These are phyloP conservation scores for Neogale vison DNA, from an alignment of 2,113 vertebrate species.

Conservation along the genomic window DNA sequence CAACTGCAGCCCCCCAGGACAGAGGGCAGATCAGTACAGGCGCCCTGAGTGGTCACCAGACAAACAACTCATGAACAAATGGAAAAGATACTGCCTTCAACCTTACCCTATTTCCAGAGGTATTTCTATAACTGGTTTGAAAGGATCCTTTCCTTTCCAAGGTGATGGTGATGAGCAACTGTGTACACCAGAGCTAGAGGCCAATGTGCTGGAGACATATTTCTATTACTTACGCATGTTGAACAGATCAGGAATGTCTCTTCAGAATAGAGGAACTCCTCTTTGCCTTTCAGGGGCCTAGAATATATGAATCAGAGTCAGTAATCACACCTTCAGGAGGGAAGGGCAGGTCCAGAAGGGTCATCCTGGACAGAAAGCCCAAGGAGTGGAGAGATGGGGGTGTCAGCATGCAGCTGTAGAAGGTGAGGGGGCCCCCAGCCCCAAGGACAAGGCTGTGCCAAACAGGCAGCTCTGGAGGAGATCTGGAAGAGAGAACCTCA, in stretches of 20 bases:
- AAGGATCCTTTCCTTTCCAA: not conserved
- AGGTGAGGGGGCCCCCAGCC: not conserved
- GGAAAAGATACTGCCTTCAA: not conserved
- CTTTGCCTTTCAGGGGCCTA: not conserved
- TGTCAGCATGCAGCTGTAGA: not conserved
- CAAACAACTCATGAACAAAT: not conserved
- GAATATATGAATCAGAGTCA: not conserved
- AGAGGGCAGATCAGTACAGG: not conserved
- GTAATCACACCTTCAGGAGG: not conserved
- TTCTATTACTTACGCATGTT: slow-evolving; percentile 76
- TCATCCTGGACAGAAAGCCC: not conserved
- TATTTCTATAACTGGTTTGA: not conserved
- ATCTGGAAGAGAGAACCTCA: not conserved
- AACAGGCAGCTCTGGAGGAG: not conserved
- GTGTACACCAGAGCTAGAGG: not conserved
- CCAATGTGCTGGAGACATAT: slow-evolving; percentile 79
- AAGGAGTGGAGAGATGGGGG: not conserved
- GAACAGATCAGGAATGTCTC: slow-evolving; percentile 40
- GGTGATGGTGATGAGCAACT: not conserved
- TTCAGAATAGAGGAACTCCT: not conserved
- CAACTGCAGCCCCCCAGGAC: not conserved
- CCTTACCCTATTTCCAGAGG: not conserved
- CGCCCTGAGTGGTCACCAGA: not conserved
- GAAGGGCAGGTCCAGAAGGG: not conserved
- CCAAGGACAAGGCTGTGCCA: not conserved